Percentiles rank a stretch among this genome's conserved stretches.
phyloP scores from a whole-genome alignment of 2,888 invertebrate species.

The Leptopilina drosophilae region DNA sequence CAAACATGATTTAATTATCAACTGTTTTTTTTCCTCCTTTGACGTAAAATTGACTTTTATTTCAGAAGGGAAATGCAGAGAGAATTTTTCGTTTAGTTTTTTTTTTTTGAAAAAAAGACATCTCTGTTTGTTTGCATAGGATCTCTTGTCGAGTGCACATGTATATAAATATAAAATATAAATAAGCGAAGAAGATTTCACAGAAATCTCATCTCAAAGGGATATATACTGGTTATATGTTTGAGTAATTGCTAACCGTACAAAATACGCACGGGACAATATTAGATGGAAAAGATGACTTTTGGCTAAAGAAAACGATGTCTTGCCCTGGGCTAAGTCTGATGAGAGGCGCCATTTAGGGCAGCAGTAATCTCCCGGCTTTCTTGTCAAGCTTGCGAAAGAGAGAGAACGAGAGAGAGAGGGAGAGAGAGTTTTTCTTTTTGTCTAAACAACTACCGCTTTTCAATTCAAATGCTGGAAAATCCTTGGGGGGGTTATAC shows the following conservation, averaged over 20 bases:
- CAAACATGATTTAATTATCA: no score
- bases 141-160: slow-evolving; percentile 10
- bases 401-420: no score
- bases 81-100: slow-evolving; percentile 24
- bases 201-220: not conserved
- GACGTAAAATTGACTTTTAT: no score
- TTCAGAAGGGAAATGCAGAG: not conserved
- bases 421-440: not conserved
- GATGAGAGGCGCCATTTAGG: slow-evolving; percentile 36
- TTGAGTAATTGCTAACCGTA: slow-evolving; percentile 23
- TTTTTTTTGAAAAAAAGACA: not conserved
- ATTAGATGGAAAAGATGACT: not conserved
- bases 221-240: not conserved
- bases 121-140: slow-evolving; percentile 22
- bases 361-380: slow-evolving; percentile 31
- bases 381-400: slow-evolving; percentile 15
- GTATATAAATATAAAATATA: not conserved
- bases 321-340: slow-evolving; percentile 22
- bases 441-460: not conserved
- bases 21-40: no score
- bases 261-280: slow-evolving; percentile 14
- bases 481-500: not conserved
- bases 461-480: slow-evolving; percentile 6
- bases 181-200: slow-evolving; percentile 2
- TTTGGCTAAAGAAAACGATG: not conserved